Base-by-base conservation (phyloP, 1,140 invertebrate species). In the Manduca sexta region DNA sequence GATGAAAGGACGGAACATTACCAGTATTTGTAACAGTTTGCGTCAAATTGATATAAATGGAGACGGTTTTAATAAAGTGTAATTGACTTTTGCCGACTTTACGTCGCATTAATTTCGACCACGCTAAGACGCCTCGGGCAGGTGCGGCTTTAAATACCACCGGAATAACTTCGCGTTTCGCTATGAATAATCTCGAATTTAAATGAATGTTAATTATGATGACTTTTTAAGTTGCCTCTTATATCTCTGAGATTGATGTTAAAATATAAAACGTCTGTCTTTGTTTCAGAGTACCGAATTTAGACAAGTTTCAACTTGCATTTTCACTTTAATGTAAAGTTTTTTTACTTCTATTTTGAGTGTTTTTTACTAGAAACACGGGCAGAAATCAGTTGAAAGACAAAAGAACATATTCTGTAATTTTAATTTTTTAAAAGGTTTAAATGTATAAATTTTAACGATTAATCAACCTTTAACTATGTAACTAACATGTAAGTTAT, bases 11-110 rank as follows among this genome's bases (percentile, higher is more conserved):
- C 75, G 66, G 78, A 81, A 83, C 82, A 83, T 83, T 83, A 77
- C 76, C 78, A 85, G 82, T 85, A 85, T 85, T 85, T 85, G 82
- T 85, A 85, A 83, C 82, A 82, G 82, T 85, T 85, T 85, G 81
- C 78, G 76, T 83, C 82, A 85, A 85, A 85, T 85, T 85, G 79
- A 85, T 85, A 83, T 85, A 83, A 83, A 85, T 85, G 77, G 76
- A 85, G 81, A 85, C 75, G 81, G 81, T 85, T 85, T 84, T 85
- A 85, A 85, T 85, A 85, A 85, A 85, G 75, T 83, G 76, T 85
- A 85, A 85, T 85, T 85, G 82, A 85, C 79, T 85, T 84, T 83
- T 83, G 82, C 73, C 76, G 74, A 85, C 71, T 85, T 82, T 78
- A 74, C 77, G 77, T 80, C 76, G 76, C 82, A 83, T 81, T 82